These are phyloP conservation scores for Diadegma fenestrale DNA, from an alignment of 2,888 invertebrate species.

Conservation along the genomic window DNA sequence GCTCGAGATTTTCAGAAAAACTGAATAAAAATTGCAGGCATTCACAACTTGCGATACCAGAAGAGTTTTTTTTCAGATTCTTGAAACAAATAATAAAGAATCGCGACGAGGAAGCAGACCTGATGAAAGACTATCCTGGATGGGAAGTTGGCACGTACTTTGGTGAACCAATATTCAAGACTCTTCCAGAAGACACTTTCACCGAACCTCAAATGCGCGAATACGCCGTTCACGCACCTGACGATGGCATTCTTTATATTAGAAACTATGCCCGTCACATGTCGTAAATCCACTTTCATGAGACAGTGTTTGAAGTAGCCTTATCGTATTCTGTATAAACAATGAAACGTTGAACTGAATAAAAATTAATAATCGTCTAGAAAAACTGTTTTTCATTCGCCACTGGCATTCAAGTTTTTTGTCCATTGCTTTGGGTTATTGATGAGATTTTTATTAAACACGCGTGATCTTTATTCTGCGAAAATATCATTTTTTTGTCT, in stretches of 20 bases:
- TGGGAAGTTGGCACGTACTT: slow-evolving; percentile 97
- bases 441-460: too few species aligned
- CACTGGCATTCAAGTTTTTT: not conserved
- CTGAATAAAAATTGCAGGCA: not conserved
- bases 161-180: slow-evolving; percentile 91
- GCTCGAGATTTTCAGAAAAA: too few species aligned
- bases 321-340: slow-evolving; percentile 36
- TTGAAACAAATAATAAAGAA: slow-evolving; percentile 92
- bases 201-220: slow-evolving; percentile 89
- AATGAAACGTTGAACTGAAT: slow-evolving; percentile 1
- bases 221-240: slow-evolving; percentile 88
- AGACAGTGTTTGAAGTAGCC: slow-evolving; percentile 34
- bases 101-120: slow-evolving; percentile 92
- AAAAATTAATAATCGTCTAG: not conserved
- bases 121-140: slow-evolving; percentile 96
- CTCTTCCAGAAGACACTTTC: slow-evolving; percentile 86
- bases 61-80: slow-evolving; percentile 81
- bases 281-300: slow-evolving; percentile 37
- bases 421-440: not conserved
- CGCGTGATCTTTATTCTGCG: too few species aligned
- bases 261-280: slow-evolving; percentile 4
- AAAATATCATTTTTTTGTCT: too few species aligned
- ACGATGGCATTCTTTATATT: not conserved
- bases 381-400: not conserved
- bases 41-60: not conserved